phyloP scores from a whole-genome alignment of 1,140 invertebrate genomes.

The Goniozus legneri region DNA sequence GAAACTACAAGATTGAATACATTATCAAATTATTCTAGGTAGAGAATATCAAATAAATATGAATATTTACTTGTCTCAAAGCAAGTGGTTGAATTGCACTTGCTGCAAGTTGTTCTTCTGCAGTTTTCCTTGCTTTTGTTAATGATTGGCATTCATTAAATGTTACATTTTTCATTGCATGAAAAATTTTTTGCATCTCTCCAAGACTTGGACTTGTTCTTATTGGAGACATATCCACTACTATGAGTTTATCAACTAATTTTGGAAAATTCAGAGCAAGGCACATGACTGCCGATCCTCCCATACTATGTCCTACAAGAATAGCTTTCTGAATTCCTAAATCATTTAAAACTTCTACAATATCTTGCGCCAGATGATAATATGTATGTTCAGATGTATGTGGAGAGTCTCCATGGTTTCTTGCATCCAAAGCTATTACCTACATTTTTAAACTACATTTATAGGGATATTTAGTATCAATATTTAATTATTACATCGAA shows the following conservation, averaged over 20 bases:
- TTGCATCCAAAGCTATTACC: slow-evolving; percentile 77
- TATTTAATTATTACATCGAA: slow-evolving; percentile 5
- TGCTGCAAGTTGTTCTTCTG: slow-evolving; percentile 55
- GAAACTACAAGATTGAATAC: slow-evolving; percentile 60
- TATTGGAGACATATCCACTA: slow-evolving; percentile 82
- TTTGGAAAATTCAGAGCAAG: slow-evolving; percentile 71
- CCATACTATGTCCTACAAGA: slow-evolving; percentile 88
- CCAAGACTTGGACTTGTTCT: slow-evolving; percentile 62
- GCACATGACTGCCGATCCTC: slow-evolving; percentile 79
- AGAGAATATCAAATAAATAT: slow-evolving; percentile 34
- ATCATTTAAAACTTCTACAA: slow-evolving; percentile 63
- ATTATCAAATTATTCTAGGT: slow-evolving; percentile 48
- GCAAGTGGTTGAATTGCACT: slow-evolving; percentile 46
- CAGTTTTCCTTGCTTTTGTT: slow-evolving; percentile 63
- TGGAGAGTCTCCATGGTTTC: slow-evolving; percentile 90
- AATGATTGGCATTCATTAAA: slow-evolving; percentile 61
- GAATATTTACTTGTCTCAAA: slow-evolving; percentile 54
- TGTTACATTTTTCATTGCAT: slow-evolving; percentile 61
- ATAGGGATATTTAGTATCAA: neutral
- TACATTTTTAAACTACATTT: slow-evolving; percentile 28
- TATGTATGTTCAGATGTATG: slow-evolving; percentile 72
- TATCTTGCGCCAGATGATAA: slow-evolving; percentile 68
- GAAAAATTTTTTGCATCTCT: slow-evolving; percentile 63
- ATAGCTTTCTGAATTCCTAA: slow-evolving; percentile 62
- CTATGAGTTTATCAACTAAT: slow-evolving; percentile 72